These are phyloP conservation scores for Montipora sp. DNA, from an alignment of 64 coral and sea anemone species.

Conservation along the genomic window DNA sequence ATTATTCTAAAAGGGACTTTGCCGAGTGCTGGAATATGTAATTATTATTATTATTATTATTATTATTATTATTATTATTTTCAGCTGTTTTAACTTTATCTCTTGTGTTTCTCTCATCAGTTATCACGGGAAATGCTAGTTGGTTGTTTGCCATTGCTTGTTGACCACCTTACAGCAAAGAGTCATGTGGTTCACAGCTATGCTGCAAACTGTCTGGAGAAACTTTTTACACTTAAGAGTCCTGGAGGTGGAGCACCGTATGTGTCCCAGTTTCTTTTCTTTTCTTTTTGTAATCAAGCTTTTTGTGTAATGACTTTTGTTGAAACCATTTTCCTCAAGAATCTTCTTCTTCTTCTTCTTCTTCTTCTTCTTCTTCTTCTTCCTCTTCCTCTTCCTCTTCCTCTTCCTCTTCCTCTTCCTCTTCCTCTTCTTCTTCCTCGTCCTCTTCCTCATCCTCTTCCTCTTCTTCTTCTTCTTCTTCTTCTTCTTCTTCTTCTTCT, in stretches of 20 bases:
- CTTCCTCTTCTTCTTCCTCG: rapidly evolving
- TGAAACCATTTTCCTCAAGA: neutral
- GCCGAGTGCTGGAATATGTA: no score
- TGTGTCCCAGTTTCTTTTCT: constrained; percentile 21
- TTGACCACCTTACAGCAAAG: constrained; percentile 75
- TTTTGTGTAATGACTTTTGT: neutral
- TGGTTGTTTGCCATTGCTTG: constrained; percentile 72
- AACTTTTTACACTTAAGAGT: constrained; percentile 93
- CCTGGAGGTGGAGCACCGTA: constrained; percentile 94
- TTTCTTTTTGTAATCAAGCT: neutral
- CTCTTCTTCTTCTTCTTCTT: no score
- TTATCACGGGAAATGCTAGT: constrained; percentile 86
- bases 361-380: no score
- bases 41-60: no score
- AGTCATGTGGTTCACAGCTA: constrained; percentile 97
- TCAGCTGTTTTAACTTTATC: no score
- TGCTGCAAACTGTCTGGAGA: constrained; percentile 93
- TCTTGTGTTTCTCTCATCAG: constrained; percentile 1
- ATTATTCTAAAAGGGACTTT: no score
- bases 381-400: no score
- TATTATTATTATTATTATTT: neutral
- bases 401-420: rapidly evolving
- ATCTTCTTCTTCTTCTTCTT: neutral
- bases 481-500: no score
- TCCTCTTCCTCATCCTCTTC: rapidly evolving